A percentile compares a stretch with the other conserved stretches of the same genome.
phyloP scores from a whole-genome alignment of 1,140 invertebrate species.

The Drosophila guanche region DNA sequence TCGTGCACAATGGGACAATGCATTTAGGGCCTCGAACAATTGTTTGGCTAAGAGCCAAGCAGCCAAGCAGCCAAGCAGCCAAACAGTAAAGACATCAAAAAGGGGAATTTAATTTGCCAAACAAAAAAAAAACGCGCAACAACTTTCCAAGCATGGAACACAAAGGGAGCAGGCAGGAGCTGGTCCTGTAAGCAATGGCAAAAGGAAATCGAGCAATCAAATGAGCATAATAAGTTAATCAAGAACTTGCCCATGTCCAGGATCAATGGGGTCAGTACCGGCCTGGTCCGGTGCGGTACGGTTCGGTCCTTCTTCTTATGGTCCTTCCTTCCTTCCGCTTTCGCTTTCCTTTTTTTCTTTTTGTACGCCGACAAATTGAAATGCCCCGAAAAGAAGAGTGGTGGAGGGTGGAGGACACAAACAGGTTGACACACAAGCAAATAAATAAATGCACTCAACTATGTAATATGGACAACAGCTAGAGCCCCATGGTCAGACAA shows the following conservation, averaged over 20 bases:
- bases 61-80: constrained; percentile 11
- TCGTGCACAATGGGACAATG: constrained; percentile 52
- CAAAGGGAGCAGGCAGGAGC: constrained; percentile 9
- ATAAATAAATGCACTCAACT: constrained; percentile 82
- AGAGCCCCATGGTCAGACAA: constrained; percentile 2
- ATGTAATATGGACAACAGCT: constrained; percentile 74
- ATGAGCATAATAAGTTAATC: constrained; percentile 82
- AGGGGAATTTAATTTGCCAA: constrained; percentile 64
- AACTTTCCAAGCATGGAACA: constrained; percentile 15
- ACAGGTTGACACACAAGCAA: constrained; percentile 79
- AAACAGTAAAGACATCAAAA: constrained; percentile 63
- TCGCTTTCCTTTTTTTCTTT: not conserved
- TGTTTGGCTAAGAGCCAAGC: constrained; percentile 1
- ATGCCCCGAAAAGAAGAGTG: constrained; percentile 10
- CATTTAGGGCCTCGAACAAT: constrained; percentile 42
- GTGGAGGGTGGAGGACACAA: constrained; percentile 38
- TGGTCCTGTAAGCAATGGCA: constrained; percentile 47
- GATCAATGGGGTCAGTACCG: constrained; percentile 35
- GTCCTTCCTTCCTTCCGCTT: constrained; percentile 2
- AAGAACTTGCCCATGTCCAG: constrained; percentile 66
- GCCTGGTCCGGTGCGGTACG: not conserved
- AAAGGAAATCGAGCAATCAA: constrained; percentile 81
- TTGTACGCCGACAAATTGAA: constrained; percentile 20
- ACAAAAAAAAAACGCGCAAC: constrained; percentile 37
- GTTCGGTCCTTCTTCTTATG: not conserved